Evolutionary conservation across 1,140 invertebrate species (phyloP).

Genomic region (Oreohelix idahoensis): DNA sequence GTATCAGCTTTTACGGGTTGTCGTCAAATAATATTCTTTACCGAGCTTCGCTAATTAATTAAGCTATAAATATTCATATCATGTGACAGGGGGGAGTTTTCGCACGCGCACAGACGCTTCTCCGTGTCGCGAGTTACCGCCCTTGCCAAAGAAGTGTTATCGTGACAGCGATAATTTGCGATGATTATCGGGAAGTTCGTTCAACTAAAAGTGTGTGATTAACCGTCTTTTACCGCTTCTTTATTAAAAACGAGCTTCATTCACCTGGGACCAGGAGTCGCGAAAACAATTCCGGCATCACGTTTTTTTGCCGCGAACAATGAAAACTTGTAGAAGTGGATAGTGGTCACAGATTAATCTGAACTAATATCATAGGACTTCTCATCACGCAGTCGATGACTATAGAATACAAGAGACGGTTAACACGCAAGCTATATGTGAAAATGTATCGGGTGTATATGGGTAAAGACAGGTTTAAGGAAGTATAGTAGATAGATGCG

Average conservation of each 20-base stretch:
- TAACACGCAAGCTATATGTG: too few relatives aligned
- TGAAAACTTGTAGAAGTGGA: background rate
- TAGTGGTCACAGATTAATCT: background rate
- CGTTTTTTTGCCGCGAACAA: background rate
- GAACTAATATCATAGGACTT: too few relatives aligned
- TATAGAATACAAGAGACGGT: too few relatives aligned
- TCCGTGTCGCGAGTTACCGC: slow-evolving; percentile 6
- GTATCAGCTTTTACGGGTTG: background rate
- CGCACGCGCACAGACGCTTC: background rate
- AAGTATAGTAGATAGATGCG: too few relatives aligned
- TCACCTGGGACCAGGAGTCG: background rate
- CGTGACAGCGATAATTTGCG: slow-evolving; percentile 27
- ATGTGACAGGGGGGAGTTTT: slow-evolving; percentile 17
- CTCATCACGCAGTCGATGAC: too few relatives aligned
- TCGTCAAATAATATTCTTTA: background rate
- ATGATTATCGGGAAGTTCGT: slow-evolving; percentile 9
- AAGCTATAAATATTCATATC: slow-evolving; percentile 34
- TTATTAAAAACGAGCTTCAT: background rate
- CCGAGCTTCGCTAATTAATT: slow-evolving; percentile 14
- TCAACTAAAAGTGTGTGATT: background rate
- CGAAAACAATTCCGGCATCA: background rate
- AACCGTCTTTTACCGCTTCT: background rate
- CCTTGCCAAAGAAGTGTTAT: slow-evolving; percentile 8
- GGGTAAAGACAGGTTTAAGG: too few relatives aligned
- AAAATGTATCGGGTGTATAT: too few relatives aligned